Evolutionary conservation across 2,113 vertebrate genomes (phyloP).

Genomic region (Prionailurus bengalensis): DNA sequence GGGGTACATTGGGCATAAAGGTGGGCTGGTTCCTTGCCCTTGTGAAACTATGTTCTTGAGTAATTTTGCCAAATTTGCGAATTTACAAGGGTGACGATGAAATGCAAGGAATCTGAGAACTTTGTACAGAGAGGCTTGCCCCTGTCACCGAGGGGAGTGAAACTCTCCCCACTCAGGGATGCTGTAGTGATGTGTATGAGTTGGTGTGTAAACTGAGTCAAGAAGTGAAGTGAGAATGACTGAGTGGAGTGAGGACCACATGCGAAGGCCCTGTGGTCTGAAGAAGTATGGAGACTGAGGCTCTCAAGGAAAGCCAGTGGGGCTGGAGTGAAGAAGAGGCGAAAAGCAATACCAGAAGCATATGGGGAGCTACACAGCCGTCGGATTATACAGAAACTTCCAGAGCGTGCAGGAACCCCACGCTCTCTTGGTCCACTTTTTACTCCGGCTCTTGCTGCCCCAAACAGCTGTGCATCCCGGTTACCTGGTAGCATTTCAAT

Average conservation of each 20-base stretch:
- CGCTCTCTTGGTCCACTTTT: neutral
- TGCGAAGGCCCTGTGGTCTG: neutral
- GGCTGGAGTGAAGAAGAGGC: neutral
- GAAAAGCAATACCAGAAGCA: neutral
- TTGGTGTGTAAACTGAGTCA: neutral
- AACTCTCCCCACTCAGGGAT: neutral
- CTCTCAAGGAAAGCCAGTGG: neutral
- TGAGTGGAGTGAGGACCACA: neutral
- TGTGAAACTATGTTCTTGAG: neutral
- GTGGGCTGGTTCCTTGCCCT: neutral
- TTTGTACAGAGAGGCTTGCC: neutral
- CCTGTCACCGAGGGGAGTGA: neutral
- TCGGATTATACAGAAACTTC: neutral
- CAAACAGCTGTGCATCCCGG: neutral
- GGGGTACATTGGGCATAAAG: neutral
- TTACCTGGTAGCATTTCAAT: neutral
- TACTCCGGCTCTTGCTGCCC: neutral
- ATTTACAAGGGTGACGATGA: neutral
- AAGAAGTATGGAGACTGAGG: neutral
- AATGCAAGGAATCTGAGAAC: neutral
- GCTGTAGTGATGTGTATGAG: fast-evolving
- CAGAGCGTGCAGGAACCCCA: neutral
- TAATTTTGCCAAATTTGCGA: neutral
- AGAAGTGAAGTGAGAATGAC: neutral
- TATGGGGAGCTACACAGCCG: neutral